These are phyloP conservation scores for Nothobranchius kuhntae DNA, from an alignment of 2,113 vertebrate species.

Conservation along the genomic window DNA sequence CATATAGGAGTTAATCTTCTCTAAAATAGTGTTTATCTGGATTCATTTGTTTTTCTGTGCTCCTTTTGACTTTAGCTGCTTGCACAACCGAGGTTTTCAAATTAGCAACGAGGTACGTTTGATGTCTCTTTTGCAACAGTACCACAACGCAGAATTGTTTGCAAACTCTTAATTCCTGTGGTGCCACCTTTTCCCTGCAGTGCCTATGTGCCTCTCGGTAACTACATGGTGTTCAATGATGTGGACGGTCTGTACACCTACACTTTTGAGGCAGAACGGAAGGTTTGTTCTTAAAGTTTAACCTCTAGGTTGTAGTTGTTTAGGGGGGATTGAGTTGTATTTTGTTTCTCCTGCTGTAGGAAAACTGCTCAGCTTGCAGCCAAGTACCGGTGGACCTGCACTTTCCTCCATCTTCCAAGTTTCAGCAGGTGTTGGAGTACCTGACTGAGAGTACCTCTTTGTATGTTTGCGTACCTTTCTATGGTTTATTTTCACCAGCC, in stretches of 20 bases:
- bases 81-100: slow-evolving; percentile 95
- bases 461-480: slow-evolving; percentile 77
- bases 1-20: slow-evolving; percentile 32
- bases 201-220: slow-evolving; percentile 92
- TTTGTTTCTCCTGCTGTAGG: slow-evolving; percentile 43
- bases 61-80: slow-evolving; percentile 79
- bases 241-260: slow-evolving; percentile 92
- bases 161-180: neutral
- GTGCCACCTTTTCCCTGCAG: slow-evolving; percentile 66
- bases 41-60: slow-evolving; percentile 4
- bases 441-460: slow-evolving; percentile 88
- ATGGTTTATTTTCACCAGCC: neutral
- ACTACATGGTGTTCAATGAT: slow-evolving; percentile 96
- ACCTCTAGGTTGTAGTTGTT: neutral
- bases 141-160: slow-evolving; percentile 3
- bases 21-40: neutral
- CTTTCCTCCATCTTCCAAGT: slow-evolving; percentile 88
- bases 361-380: slow-evolving; percentile 75
- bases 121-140: neutral
- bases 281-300: slow-evolving; percentile 75
- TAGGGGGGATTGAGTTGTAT: neutral
- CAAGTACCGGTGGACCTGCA: slow-evolving; percentile 90
- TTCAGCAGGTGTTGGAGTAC: slow-evolving; percentile 92
- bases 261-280: slow-evolving; percentile 93
- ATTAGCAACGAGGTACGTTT: slow-evolving; percentile 89